Conservation (phyloP, 64 coral and sea anemone genomes). For the Cladopsammia gracilis region DNA sequence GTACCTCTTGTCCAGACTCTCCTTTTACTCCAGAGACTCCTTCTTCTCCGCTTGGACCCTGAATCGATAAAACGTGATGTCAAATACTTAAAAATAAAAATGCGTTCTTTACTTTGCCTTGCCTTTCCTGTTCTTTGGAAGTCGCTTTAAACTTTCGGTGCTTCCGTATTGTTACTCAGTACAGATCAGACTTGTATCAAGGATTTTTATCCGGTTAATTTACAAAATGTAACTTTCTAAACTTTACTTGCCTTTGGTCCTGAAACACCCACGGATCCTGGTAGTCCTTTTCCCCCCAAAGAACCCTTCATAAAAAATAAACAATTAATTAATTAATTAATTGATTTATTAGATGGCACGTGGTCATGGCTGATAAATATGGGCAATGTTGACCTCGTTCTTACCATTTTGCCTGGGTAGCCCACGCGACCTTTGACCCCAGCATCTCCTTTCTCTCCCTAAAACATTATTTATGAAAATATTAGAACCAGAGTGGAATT, state of each 20-base stretch:
- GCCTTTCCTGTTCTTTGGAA: not conserved
- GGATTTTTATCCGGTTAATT: no score
- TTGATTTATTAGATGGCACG: no score
- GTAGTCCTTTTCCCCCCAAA: not conserved
- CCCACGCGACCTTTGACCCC: slow-evolving; percentile 12
- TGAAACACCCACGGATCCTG: not conserved
- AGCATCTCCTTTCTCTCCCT: slow-evolving; percentile 45
- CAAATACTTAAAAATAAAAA: not conserved
- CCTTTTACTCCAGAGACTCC: slow-evolving; percentile 29
- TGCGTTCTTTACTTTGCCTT: not conserved
- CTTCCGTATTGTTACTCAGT: not conserved
- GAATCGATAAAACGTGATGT: not conserved
- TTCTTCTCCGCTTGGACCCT: slow-evolving; percentile 63
- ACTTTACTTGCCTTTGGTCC: slow-evolving; percentile 4
- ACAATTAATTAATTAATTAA: not conserved
- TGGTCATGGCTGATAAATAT: no score
- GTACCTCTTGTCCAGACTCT: slow-evolving; percentile 49
- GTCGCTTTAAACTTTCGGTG: not conserved
- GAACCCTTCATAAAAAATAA: not conserved
- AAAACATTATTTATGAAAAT: not conserved
- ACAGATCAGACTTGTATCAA: no score
- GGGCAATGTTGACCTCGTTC: not conserved
- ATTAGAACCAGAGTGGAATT: not conserved
- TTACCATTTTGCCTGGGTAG: slow-evolving; percentile 28
- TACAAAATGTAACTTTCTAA: no score